Evolutionary conservation across 2,888 invertebrate genomes (phyloP).

Genomic region (Drosophila fungiperda): DNA sequence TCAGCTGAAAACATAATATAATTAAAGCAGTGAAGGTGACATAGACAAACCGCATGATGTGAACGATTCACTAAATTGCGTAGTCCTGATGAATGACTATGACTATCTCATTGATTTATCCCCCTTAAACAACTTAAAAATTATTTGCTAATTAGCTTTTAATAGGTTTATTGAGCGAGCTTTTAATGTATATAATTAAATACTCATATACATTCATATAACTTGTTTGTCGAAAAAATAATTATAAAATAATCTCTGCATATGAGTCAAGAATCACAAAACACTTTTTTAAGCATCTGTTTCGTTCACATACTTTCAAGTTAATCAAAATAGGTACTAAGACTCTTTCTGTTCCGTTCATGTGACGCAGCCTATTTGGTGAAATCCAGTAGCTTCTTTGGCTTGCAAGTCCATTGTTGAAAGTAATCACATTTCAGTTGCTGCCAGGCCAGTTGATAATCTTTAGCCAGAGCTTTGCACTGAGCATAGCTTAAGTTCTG

Average conservation of each 20-base stretch:
- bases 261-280: not conserved
- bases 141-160: not conserved
- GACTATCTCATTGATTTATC: not conserved
- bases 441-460: constrained; percentile 85
- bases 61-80: constrained; percentile 17
- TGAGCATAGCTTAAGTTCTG: constrained; percentile 59
- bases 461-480: constrained; percentile 67
- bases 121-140: not conserved
- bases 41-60: not conserved
- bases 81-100: constrained; percentile 15
- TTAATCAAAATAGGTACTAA: not conserved
- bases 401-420: constrained; percentile 87
- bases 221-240: not conserved
- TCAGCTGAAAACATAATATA: too few relatives aligned
- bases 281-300: not conserved
- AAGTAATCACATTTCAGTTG: constrained; percentile 86
- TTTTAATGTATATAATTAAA: not conserved
- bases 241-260: not conserved
- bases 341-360: not conserved
- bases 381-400: constrained; percentile 75
- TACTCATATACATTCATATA: not conserved
- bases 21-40: not conserved
- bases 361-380: constrained; percentile 1
- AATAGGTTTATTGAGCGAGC: not conserved
- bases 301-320: not conserved